phyloP scores from a whole-genome alignment of 1,140 invertebrate species.

The Charaxes varanes region DNA sequence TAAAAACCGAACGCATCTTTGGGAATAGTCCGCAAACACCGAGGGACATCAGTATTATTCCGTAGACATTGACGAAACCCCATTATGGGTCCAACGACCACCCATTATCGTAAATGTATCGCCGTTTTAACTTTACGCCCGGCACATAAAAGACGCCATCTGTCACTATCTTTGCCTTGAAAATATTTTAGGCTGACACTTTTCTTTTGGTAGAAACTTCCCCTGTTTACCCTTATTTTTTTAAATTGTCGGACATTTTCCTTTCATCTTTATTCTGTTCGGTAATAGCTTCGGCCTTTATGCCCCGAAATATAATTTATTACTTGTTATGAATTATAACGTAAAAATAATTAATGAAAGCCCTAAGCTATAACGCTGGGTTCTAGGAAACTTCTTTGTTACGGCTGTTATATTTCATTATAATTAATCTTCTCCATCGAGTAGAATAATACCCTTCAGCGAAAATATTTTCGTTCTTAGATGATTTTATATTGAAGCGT shows the following conservation, averaged over 20 bases:
- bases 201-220: constrained; percentile 7
- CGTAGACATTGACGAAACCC: constrained; percentile 22
- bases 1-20: constrained; percentile 18
- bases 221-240: not conserved
- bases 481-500: too few relatives aligned
- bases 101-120: constrained; percentile 43
- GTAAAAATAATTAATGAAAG: too few relatives aligned
- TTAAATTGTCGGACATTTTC: constrained; percentile 1
- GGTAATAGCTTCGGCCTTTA: not conserved
- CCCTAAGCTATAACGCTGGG: too few relatives aligned
- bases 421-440: too few relatives aligned
- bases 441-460: too few relatives aligned
- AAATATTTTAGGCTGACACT: constrained; percentile 15
- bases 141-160: constrained; percentile 20
- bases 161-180: constrained; percentile 16
- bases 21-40: constrained; percentile 14
- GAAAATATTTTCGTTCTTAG: too few relatives aligned
- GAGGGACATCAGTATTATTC: constrained; percentile 28
- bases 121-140: constrained; percentile 39
- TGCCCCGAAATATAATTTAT: too few relatives aligned
- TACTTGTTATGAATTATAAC: too few relatives aligned
- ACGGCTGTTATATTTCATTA: too few relatives aligned
- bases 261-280: not conserved
- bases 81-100: constrained; percentile 33
- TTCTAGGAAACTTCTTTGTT: too few relatives aligned